Percentiles rank a stretch among this genome's conserved stretches.
These are phyloP conservation scores for Crypturellus tataupa DNA, from an alignment of 2,797 vertebrate genomes.

Conservation along the genomic window DNA sequence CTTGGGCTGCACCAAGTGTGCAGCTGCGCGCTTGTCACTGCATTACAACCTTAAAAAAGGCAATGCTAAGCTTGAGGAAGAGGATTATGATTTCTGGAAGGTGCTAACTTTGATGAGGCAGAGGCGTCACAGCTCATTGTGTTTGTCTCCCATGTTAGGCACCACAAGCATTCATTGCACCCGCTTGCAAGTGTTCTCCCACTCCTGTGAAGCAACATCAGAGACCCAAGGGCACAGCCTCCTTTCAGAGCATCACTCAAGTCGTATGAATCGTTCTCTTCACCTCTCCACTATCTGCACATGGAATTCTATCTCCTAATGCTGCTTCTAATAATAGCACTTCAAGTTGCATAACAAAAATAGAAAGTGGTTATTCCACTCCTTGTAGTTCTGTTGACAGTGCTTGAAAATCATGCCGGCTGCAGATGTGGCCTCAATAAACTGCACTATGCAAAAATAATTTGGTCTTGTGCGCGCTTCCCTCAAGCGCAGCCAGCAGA, in stretches of 20 bases:
- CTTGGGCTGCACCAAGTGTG: not conserved
- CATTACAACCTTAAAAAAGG: fast-evolving
- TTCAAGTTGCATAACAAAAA: not conserved
- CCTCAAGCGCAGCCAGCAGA: constrained; percentile 5
- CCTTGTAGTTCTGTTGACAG: not conserved
- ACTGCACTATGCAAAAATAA: constrained; percentile 4
- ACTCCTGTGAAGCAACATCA: not conserved
- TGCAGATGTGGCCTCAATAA: constrained; percentile 43
- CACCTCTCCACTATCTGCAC: not conserved
- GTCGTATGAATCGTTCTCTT: not conserved
- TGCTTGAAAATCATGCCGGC: not conserved
- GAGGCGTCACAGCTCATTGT: not conserved
- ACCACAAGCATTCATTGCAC: not conserved
- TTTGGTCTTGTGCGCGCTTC: not conserved
- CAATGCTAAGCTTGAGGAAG: not conserved
- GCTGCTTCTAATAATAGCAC: not conserved
- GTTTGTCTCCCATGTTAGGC: fast-evolving
- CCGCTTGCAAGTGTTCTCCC: not conserved
- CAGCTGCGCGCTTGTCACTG: not conserved
- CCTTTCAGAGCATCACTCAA: not conserved
- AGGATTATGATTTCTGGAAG: not conserved
- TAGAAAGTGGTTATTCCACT: not conserved
- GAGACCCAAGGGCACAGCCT: not conserved
- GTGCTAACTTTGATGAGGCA: not conserved
- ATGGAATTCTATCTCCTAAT: not conserved